Evolutionary conservation across 2,113 vertebrate genomes (phyloP), one percentile per base, ranked within the genome.

Genomic region (Calcarius ornatus): DNA sequence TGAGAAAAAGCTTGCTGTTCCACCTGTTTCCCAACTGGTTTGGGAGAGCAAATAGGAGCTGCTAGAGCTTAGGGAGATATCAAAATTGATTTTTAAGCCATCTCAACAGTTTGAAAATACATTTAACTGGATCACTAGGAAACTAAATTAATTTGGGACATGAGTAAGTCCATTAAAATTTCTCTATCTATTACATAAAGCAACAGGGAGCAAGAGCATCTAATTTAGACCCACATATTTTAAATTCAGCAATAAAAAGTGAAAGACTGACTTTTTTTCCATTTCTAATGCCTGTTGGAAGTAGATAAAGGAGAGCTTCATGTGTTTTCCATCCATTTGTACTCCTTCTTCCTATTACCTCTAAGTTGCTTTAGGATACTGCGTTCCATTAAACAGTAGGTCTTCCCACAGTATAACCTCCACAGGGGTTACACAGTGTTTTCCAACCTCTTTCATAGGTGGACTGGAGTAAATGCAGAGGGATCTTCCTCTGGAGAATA

Each of bases 71-170:
- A 77, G 50, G 76, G 54, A 91, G 48, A 28, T 57, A 73, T 56
- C 37, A 59, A 82, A 81, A 92, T 57, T 86, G 28, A 80, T 94
- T 92, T 94, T 95, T 65, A 90, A 92, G 45, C n/a, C 80, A 64
- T 86, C 63, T 80, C 0, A 0, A 69, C 35, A 76, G 33, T 86
- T 81, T 90, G 48, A 71, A 95, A 95, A 90, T 90, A 56, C 17
- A 47, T 88, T 88, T 90, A 82, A 48, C 57, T 72, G 79, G 43
- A 79, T 90, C 82, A 51, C 82, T 72, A 68, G 70, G 71, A 92
- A 66, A 80, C 40, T 28, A 93, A 93, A 90, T 83, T 27, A 86
- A 82, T 80, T 72, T 82, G 71, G 66, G 63, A 85, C 82, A 83
- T 83, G 71, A 61, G 50, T 85, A 85, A 93, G 40, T 72, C 63